Conservation (phyloP, 2,888 invertebrate genomes). For the Agrochola lychnidis region DNA sequence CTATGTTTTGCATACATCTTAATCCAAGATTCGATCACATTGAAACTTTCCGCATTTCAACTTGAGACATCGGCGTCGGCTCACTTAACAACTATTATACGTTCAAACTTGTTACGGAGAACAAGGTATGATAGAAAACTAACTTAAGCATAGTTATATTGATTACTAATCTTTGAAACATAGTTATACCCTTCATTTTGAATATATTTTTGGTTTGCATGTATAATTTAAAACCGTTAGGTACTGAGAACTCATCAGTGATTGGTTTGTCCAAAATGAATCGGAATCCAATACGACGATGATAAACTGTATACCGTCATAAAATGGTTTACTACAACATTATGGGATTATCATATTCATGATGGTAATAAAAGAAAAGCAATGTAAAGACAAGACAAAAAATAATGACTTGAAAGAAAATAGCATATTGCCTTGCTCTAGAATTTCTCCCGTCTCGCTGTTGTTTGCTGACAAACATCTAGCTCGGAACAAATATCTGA, state of each 20-base stretch:
- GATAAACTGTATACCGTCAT: constrained; percentile 9
- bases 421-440: background rate
- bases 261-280: constrained; percentile 12
- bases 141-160: constrained; percentile 26
- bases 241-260: background rate
- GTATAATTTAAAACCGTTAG: background rate
- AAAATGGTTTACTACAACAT: constrained; percentile 27
- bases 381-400: constrained; percentile 4
- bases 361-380: constrained; percentile 33
- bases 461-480: constrained; percentile 14
- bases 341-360: constrained; percentile 39
- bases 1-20: constrained; percentile 39
- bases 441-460: background rate
- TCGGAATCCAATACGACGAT: constrained; percentile 26
- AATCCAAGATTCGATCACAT: constrained; percentile 44
- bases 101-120: constrained; percentile 42
- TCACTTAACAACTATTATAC: constrained; percentile 40
- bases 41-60: constrained; percentile 52
- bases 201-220: background rate
- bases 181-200: background rate
- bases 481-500: constrained; percentile 26
- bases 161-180: background rate
- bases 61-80: constrained; percentile 34
- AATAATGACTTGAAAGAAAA: constrained; percentile 10
- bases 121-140: constrained; percentile 17